phyloP scores from a whole-genome alignment of 2,797 vertebrate genomes.

The Momotus momota region DNA sequence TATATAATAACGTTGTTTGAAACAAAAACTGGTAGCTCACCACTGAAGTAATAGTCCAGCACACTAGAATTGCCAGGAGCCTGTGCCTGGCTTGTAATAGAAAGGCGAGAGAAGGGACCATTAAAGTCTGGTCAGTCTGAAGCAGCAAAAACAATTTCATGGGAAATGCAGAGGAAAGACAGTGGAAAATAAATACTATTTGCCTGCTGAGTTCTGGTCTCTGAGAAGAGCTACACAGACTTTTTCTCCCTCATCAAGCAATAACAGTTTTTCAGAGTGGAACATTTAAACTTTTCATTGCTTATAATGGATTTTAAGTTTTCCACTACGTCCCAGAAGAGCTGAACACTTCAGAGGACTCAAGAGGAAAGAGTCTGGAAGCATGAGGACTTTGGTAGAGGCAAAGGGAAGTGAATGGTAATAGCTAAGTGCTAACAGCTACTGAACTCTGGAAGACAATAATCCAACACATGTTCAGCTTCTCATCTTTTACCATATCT shows the following conservation, averaged over 20 bases:
- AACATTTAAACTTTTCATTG: background rate
- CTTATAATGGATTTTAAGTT: background rate
- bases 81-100: background rate
- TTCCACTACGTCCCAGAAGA: background rate
- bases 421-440: background rate
- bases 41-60: background rate
- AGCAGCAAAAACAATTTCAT: background rate
- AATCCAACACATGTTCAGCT: background rate
- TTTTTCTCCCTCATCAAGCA: background rate
- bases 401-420: background rate
- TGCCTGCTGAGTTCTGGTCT: background rate
- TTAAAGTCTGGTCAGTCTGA: background rate
- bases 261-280: background rate
- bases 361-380: background rate
- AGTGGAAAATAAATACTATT: background rate
- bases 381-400: fast-evolving
- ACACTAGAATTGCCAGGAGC: background rate
- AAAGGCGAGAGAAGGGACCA: background rate
- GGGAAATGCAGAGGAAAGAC: background rate
- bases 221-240: background rate
- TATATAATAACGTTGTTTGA: background rate
- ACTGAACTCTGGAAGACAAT: background rate
- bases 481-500: background rate
- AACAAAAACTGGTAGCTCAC: background rate
- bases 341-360: background rate